phyloP scores from a whole-genome alignment of 2,113 vertebrate species.

The Gadus chalcogrammus region DNA sequence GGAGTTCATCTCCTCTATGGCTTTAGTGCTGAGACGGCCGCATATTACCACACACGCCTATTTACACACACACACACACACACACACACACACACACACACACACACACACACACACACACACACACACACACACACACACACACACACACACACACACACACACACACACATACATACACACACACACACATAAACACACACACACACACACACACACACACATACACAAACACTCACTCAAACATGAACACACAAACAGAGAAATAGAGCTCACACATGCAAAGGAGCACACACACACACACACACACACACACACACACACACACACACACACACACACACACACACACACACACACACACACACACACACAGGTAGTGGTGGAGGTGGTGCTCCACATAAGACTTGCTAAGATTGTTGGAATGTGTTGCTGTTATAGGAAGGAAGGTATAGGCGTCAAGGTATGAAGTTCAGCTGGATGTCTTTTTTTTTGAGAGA shows the following conservation, averaged over 20 bases:
- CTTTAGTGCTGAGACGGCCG: conserved; percentile 47
- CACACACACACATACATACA: conserved; percentile 9
- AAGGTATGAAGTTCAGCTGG: not conserved
- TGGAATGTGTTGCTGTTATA: conserved; percentile 3
- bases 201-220: not conserved
- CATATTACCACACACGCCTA: conserved; percentile 2
- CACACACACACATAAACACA: not conserved
- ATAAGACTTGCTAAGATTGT: not conserved
- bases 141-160: conserved; percentile 1
- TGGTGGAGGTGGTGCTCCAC: no score
- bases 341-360: not conserved
- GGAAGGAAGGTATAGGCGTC: conserved; percentile 5
- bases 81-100: conserved; percentile 10
- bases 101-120: conserved; percentile 29
- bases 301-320: conserved; percentile 11
- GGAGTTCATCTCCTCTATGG: conserved; percentile 69
- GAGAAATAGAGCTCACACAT: no score
- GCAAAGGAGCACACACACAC: conserved; percentile 18
- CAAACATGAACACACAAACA: conserved; percentile 53
- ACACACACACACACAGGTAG: conserved; percentile 52
- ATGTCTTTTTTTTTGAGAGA: no score
- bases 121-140: conserved; percentile 4
- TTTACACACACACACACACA: conserved; percentile 15
- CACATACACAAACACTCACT: no score
- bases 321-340: conserved; percentile 7